A percentile compares a stretch with the other conserved stretches of the same genome.
These are phyloP conservation scores for Tipula lateralis DNA, from an alignment of 2,888 invertebrate species.

Conservation along the genomic window DNA sequence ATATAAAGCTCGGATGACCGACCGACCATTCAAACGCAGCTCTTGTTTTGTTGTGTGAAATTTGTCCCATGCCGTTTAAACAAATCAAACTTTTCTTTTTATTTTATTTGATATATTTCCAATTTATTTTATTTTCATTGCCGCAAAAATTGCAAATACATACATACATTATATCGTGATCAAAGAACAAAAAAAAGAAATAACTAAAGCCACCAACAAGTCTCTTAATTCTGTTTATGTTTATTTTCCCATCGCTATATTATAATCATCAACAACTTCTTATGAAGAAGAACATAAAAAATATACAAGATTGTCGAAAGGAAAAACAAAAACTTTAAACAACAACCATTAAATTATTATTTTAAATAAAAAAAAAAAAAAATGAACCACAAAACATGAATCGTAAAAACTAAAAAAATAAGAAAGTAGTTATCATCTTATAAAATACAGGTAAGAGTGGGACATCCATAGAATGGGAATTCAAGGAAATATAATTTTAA, in stretches of 20 bases:
- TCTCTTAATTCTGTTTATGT: slow-evolving; percentile 24
- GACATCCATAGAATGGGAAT: neutral
- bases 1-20: no score
- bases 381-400: slow-evolving; percentile 4
- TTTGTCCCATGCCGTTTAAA: neutral
- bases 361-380: neutral
- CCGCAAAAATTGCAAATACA: neutral
- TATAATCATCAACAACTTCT: slow-evolving; percentile 24
- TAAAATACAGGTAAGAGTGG: neutral
- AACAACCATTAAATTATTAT: slow-evolving; percentile 24
- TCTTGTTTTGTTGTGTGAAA: no score
- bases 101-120: neutral
- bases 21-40: no score
- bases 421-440: neutral
- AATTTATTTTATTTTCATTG: neutral
- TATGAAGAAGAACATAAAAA: slow-evolving; percentile 19
- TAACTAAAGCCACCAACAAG: slow-evolving; percentile 24
- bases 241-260: slow-evolving; percentile 24
- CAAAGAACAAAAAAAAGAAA: slow-evolving; percentile 1
- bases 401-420: slow-evolving; percentile 8
- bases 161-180: neutral
- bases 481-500: slow-evolving; percentile 9
- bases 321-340: slow-evolving; percentile 24
- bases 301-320: slow-evolving; percentile 13
- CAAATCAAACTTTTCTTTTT: neutral